Percentiles rank a stretch among this genome's conserved stretches.
These are phyloP conservation scores for Porites cylindrica DNA, from an alignment of 92 coral and sea anemone species.

Conservation along the genomic window DNA sequence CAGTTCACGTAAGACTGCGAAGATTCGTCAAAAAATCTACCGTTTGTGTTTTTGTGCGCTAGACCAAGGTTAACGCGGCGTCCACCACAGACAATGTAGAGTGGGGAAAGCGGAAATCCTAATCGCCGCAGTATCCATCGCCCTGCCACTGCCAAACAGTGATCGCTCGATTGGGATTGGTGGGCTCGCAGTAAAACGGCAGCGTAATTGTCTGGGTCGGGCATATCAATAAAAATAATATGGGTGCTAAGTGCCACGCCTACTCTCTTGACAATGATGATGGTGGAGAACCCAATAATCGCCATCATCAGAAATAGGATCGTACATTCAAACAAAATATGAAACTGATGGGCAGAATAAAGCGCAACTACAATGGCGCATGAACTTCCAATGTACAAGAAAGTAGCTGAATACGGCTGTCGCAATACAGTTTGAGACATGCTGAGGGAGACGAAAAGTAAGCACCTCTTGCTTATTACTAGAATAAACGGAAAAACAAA, in stretches of 20 bases:
- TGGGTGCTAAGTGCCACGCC: background rate
- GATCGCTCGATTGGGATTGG: background rate
- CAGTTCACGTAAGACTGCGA: background rate
- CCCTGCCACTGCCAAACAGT: background rate
- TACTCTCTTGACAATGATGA: background rate
- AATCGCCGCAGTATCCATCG: background rate
- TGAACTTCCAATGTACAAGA: background rate
- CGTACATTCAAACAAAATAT: background rate
- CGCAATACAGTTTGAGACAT: background rate
- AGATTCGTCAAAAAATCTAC: slow-evolving; percentile 12
- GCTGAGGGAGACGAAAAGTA: background rate
- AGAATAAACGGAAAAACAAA: background rate
- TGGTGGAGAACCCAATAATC: background rate
- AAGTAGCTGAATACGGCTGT: background rate
- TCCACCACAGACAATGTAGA: slow-evolving; percentile 13
- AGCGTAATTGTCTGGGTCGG: slow-evolving; percentile 12
- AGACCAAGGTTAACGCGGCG: slow-evolving; percentile 13
- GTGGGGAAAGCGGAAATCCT: background rate
- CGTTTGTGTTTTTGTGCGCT: background rate
- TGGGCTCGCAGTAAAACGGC: background rate
- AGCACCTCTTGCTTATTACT: background rate
- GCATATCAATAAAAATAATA: slow-evolving; percentile 15
- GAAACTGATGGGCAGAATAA: background rate
- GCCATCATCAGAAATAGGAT: background rate
- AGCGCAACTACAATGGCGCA: background rate